These are phyloP conservation scores for Dendronephthya gigantea DNA, from an alignment of 64 coral and sea anemone genomes.

Conservation along the genomic window DNA sequence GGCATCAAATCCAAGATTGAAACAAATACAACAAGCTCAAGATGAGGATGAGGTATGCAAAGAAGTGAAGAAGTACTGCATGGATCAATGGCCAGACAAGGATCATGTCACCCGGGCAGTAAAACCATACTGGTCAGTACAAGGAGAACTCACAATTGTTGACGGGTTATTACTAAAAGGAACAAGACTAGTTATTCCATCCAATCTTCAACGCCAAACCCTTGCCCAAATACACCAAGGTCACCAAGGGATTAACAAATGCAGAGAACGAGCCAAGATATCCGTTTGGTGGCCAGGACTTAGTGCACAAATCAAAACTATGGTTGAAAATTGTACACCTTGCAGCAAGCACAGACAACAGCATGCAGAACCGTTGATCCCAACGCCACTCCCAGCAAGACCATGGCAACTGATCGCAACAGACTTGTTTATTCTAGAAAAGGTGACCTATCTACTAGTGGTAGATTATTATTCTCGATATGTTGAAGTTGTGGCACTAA, in stretches of 20 bases:
- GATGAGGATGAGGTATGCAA: too few species aligned
- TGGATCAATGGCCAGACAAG: slow-evolving; percentile 39
- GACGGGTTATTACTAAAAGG: slow-evolving; percentile 30
- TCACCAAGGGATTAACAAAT: slow-evolving; percentile 37
- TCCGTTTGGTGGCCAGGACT: too few species aligned
- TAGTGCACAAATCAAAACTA: slow-evolving; percentile 30
- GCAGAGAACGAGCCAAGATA: slow-evolving; percentile 30
- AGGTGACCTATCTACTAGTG: slow-evolving; percentile 9
- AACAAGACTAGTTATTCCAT: slow-evolving; percentile 31
- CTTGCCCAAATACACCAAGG: slow-evolving; percentile 34
- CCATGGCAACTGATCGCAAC: slow-evolving; percentile 28
- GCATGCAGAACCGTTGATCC: slow-evolving; percentile 9
- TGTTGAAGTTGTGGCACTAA: not conserved
- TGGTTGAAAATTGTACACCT: slow-evolving; percentile 14
- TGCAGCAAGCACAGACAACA: slow-evolving; percentile 19
- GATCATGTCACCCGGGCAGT: not conserved
- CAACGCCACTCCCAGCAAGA: slow-evolving; percentile 4
- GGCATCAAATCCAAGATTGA: not conserved
- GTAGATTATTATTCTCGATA: not conserved
- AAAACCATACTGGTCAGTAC: slow-evolving; percentile 23
- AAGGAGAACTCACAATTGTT: slow-evolving; percentile 12
- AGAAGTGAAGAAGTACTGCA: slow-evolving; percentile 3
- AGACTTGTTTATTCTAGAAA: not conserved
- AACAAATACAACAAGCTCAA: slow-evolving; percentile 28
- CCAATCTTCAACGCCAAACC: slow-evolving; percentile 34